Conservation (phyloP, 1,140 invertebrate genomes). For the Andrena cerasifolii region DNA sequence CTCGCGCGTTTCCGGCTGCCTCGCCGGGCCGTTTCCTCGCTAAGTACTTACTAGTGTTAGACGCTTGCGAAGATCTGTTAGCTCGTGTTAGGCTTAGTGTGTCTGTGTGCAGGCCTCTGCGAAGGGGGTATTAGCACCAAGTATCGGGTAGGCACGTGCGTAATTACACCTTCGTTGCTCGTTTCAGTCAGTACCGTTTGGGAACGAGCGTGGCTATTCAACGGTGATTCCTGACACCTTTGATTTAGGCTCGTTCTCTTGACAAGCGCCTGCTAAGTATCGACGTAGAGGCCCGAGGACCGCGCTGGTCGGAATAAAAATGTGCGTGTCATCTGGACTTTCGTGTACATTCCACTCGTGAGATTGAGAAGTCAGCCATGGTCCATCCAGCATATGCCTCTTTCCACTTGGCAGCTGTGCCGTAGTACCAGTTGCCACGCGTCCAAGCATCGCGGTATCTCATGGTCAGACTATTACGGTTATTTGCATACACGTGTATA, state of each 20-base stretch:
- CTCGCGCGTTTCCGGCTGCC: neutral
- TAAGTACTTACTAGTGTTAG: conserved; percentile 33
- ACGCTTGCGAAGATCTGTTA: conserved; percentile 4
- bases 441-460: neutral
- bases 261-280: neutral
- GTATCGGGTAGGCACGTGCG: conserved; percentile 32
- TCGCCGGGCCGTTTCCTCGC: neutral
- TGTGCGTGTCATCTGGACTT: too few species aligned
- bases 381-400: too few species aligned
- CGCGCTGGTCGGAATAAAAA: neutral
- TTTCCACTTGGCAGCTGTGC: neutral
- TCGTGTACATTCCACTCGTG: too few species aligned
- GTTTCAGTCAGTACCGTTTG: conserved; percentile 8
- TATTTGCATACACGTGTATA: neutral
- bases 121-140: conserved; percentile 10
- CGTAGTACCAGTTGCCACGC: neutral
- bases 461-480: neutral
- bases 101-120: neutral
- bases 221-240: neutral
- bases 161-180: conserved; percentile 42
- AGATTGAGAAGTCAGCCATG: too few species aligned
- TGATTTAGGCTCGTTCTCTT: neutral
- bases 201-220: conserved; percentile 7
- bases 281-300: too few species aligned
- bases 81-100: neutral